These are phyloP conservation scores for Drosophila yooni DNA, from an alignment of 2,888 invertebrate genomes.

Conservation along the genomic window DNA sequence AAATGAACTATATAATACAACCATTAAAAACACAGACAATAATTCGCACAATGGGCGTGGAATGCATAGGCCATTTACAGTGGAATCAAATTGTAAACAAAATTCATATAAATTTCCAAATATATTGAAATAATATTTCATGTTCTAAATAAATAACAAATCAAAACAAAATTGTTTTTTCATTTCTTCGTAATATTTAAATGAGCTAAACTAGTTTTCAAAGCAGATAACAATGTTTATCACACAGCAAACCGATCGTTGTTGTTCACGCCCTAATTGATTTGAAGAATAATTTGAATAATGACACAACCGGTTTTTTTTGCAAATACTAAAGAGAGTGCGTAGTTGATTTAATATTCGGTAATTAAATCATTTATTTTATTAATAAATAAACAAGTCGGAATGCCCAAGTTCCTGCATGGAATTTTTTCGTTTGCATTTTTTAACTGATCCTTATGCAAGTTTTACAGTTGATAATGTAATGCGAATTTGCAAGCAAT, in stretches of 20 bases:
- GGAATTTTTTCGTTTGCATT: not conserved
- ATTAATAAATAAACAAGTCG: not conserved
- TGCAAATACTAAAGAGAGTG: not conserved
- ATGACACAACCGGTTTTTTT: slow-evolving; percentile 14
- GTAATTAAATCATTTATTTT: not conserved
- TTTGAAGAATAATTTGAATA: slow-evolving; percentile 4
- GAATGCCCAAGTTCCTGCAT: not conserved
- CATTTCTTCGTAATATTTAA: slow-evolving; percentile 9
- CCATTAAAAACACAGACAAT: slow-evolving; percentile 3
- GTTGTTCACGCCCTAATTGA: slow-evolving; percentile 8
- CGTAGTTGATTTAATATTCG: not conserved
- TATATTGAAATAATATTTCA: slow-evolving; percentile 1
- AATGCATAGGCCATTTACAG: slow-evolving; percentile 43
- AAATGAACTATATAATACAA: slow-evolving; percentile 31
- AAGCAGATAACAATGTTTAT: not conserved
- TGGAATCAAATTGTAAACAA: slow-evolving; percentile 19
- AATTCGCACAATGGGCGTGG: slow-evolving; percentile 6
- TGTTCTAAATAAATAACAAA: not conserved
- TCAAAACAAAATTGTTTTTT: slow-evolving; percentile 1
- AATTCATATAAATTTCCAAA: slow-evolving; percentile 5
- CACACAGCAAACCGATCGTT: not conserved
- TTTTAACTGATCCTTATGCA: not conserved
- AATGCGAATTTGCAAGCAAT: not conserved
- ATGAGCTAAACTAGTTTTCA: slow-evolving; percentile 17
- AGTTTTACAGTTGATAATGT: not conserved